Evolutionary conservation across 2,888 invertebrate genomes (phyloP), one percentile per base, ranked within the genome.

Genomic region (Euphydryas editha): DNA sequence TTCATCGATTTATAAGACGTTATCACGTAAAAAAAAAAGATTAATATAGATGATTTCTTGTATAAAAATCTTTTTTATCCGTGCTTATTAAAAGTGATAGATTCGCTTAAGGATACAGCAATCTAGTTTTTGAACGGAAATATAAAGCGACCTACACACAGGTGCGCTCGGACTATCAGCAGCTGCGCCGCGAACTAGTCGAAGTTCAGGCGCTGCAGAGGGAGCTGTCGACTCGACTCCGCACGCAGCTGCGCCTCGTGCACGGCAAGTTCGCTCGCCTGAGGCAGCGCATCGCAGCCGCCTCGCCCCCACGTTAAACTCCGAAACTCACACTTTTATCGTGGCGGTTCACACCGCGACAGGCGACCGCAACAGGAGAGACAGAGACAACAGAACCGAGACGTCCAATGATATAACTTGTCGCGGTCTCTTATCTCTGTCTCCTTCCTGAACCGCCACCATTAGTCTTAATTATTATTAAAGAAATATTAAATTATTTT

Each of bases 181-280:
- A 96, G 78, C 91, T 97, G 62, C 94, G 96, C 42, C 95, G 95
- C 80, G 96, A 97, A 86, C 94, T 97, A 77, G 93, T 95, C 76
- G 97, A 97, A 79, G 96, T 96, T 72, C 96, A 97, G 81, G 96
- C 96, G 71, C 85, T 97, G 76, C 96, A 97, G 85, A 94, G 95
- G 73, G 96, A 97, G 87, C 93, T 97, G 75, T 96, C 96, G 44
- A 94, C 94, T 68, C 94, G 96, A n/a, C 94, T 97, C 71, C 95
- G 95, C 73, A 92, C 94, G 68, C 96, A 97, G 83, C 93, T 97
- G 78, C 90, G 94, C 54, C 92, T 95, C 74, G 95, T 97, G 83
- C 96, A 96, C 83, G 94, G 95, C 64, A 95, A 95, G 79, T 97
- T 96, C 84, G 95, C 95, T 78, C 87, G 94, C 71, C 90, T 97